Percentiles rank a stretch among this genome's conserved stretches.
These are phyloP conservation scores for Steinernema scapterisci DNA, from an alignment of 2,888 invertebrate species.

Conservation along the genomic window DNA sequence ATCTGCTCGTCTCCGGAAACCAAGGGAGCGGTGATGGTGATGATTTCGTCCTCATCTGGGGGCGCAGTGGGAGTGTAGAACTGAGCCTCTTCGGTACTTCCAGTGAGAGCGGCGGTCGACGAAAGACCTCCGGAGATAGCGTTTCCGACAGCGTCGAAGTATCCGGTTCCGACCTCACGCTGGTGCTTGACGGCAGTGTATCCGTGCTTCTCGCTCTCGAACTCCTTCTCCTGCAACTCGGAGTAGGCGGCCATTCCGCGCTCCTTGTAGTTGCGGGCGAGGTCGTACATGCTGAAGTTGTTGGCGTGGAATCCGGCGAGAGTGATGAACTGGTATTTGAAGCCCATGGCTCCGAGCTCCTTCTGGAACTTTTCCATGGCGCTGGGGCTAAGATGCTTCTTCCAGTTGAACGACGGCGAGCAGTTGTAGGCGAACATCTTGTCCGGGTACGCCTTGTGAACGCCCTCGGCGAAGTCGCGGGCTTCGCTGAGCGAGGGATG, in stretches of 20 bases:
- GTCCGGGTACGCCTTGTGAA: slow-evolving; percentile 62
- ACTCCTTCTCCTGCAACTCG: slow-evolving; percentile 68
- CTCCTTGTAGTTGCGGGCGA: slow-evolving; percentile 67
- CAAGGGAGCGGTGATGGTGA: slow-evolving; percentile 58
- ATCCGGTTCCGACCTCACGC: slow-evolving; percentile 69
- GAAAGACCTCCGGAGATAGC: slow-evolving; percentile 61
- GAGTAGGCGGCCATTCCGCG: slow-evolving; percentile 67
- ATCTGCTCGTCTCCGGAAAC: slow-evolving; percentile 71
- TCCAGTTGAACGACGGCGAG: slow-evolving; percentile 68
- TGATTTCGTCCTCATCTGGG: slow-evolving; percentile 65
- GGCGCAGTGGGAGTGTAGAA: slow-evolving; percentile 63
- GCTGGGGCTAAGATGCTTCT: slow-evolving; percentile 65
- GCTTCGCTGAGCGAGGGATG: slow-evolving; percentile 68
- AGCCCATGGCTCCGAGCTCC: slow-evolving; percentile 68
- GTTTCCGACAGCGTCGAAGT: slow-evolving; percentile 68
- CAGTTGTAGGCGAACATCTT: slow-evolving; percentile 68
- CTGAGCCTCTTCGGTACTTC: slow-evolving; percentile 68
- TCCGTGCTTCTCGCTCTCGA: slow-evolving; percentile 64
- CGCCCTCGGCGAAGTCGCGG: slow-evolving; percentile 66
- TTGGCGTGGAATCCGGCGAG: slow-evolving; percentile 69
- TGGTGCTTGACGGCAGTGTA: slow-evolving; percentile 70
- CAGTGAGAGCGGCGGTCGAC: slow-evolving; percentile 63
- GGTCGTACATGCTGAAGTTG: slow-evolving; percentile 68
- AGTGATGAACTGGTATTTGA: slow-evolving; percentile 69
- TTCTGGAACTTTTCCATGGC: slow-evolving; percentile 68